These are phyloP conservation scores for Macrosoma leucophasiata DNA, from an alignment of 2,888 invertebrate species.

Conservation along the genomic window DNA sequence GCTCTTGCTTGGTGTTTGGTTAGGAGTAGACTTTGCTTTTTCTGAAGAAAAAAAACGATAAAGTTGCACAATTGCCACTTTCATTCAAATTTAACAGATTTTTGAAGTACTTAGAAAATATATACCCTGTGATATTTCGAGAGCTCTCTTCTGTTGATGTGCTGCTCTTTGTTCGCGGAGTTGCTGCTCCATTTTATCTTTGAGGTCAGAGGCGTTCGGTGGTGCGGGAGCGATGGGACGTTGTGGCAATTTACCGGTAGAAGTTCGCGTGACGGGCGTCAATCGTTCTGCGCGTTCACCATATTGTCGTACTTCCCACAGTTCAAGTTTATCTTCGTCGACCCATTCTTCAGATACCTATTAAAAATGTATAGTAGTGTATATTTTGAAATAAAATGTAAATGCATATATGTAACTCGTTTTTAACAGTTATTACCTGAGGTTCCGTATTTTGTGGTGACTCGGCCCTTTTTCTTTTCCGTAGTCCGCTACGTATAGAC, in stretches of 20 bases:
- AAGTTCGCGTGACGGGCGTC: conserved; percentile 87
- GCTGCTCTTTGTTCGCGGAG: conserved; percentile 90
- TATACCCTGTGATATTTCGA: conserved; percentile 79
- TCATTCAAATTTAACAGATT: neutral
- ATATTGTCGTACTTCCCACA: conserved; percentile 97
- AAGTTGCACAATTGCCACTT: neutral
- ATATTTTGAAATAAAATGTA: no score
- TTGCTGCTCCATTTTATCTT: conserved; percentile 94
- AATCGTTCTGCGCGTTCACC: conserved; percentile 85
- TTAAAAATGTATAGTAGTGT: no score
- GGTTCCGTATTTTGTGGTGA: conserved; percentile 96
- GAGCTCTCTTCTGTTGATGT: conserved; percentile 89
- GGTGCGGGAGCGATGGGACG: conserved; percentile 63
- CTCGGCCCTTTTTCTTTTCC: conserved; percentile 95
- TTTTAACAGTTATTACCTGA: no score
- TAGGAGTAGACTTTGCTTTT: conserved; percentile 62
- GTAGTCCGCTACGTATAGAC: conserved; percentile 93
- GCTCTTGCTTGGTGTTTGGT: conserved; percentile 76
- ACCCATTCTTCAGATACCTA: conserved; percentile 95
- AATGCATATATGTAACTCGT: neutral
- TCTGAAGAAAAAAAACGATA: conserved; percentile 51
- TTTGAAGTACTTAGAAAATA: no score
- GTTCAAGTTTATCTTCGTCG: conserved; percentile 94
- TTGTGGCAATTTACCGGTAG: conserved; percentile 81
- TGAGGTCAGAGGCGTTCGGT: conserved; percentile 83